Evolutionary conservation across 2,797 vertebrate genomes (phyloP).

Genomic region (Oryzias sinensis): DNA sequence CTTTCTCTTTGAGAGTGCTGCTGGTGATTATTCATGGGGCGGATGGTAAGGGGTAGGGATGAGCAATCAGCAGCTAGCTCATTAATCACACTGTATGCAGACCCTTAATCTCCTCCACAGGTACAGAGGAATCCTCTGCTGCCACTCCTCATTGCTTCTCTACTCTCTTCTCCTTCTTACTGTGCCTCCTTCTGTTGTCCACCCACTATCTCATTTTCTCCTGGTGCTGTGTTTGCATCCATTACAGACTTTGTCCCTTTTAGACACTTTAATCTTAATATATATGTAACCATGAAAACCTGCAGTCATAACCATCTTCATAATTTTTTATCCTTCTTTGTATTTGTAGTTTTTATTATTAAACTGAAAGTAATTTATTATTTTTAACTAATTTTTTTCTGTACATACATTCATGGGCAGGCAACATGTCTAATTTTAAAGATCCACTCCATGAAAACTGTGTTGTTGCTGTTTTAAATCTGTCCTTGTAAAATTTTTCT

Average conservation of each 20-base stretch:
- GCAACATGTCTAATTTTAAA: too few relatives aligned
- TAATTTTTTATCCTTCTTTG: slow-evolving; percentile 1
- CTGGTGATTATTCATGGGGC: slow-evolving; percentile 65
- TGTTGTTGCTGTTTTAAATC: too few relatives aligned
- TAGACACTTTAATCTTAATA: slow-evolving; percentile 2
- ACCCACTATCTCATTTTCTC: slow-evolving; percentile 39
- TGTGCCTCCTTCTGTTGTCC: slow-evolving; percentile 16
- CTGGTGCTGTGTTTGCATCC: slow-evolving; percentile 44
- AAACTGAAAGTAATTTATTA: too few relatives aligned
- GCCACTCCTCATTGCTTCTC: slow-evolving; percentile 33
- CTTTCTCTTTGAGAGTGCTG: slow-evolving; percentile 38
- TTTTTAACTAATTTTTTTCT: too few relatives aligned
- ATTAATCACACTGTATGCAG: slow-evolving; percentile 73
- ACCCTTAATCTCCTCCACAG: slow-evolving; percentile 72
- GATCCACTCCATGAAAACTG: too few relatives aligned
- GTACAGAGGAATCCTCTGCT: slow-evolving; percentile 53
- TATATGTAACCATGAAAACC: slow-evolving; percentile 18
- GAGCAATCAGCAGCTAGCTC: slow-evolving; percentile 70
- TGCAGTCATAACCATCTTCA: slow-evolving; percentile 26
- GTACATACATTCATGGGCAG: too few relatives aligned
- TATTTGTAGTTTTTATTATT: slow-evolving; percentile 12
- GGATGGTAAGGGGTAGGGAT: slow-evolving; percentile 57
- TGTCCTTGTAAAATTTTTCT: too few relatives aligned
- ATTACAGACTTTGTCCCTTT: slow-evolving; percentile 17
- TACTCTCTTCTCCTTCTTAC: slow-evolving; percentile 11